Base-by-base conservation (phyloP, 2,888 invertebrate genomes). In the Scaptomyza parva region DNA sequence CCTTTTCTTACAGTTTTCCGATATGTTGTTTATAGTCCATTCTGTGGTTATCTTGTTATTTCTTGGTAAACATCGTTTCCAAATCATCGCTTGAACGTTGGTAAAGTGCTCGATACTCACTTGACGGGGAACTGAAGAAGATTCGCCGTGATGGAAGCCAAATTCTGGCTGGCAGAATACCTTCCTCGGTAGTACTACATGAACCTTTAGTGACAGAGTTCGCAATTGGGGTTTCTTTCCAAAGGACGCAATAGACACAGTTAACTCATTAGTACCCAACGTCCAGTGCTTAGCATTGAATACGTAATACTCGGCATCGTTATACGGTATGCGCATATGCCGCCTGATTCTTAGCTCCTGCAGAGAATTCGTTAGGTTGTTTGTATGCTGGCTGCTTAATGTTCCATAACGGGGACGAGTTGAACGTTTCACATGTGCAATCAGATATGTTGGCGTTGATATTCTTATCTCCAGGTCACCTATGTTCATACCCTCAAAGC, bases 21-120 rank as follows among this genome's bases (percentile, higher is more conserved):
- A 8, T 1, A 2, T 0, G 7, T 39, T 41, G 4, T 14, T 37
- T 26, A 73, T 44, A 7, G 12, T 33, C 70, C 72, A 71, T 9
- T 44, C 20, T 0, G 48, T 41, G 2, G 14, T 11, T 18, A 43
- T 18, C 17, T 9, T 9, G 8, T 2, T 5, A 17, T 5, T 24
- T n/a, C 14, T 1, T 2, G 37, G 1, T 0, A 1, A n/a, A 33
- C 72, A 73, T 9, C 37, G 44, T n/a, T n/a, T n/a, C n/a, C 6
- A 73, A n/a, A 41, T 47, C 51, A n/a, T n/a, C 12, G 53, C 74
- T 20, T 73, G 69, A n/a, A 73, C 20, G 22, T 73, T 73, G 6
- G 39, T 39, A 22, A 73, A 73, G 4, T 12, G 22, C 0, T 43
- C 41, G 2, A 54, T 22, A 24, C 57, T 37, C 5, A 60, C 40